Conservation (phyloP, 1,140 invertebrate species). For the Meteorus sp. region DNA sequence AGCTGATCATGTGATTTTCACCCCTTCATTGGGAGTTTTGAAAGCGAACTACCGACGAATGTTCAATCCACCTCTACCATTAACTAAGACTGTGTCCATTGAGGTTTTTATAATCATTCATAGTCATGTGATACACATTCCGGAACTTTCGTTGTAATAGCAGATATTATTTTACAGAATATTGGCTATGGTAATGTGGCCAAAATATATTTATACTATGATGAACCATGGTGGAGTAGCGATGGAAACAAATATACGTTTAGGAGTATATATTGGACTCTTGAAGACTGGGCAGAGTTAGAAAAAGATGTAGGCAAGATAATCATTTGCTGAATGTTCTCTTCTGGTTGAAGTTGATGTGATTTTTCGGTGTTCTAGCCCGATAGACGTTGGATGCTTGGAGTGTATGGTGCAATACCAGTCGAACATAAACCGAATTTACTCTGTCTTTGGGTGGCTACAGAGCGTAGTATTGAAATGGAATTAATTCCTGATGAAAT, state of each 20-base stretch:
- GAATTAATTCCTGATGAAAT: constrained; percentile 59
- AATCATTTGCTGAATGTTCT: neutral
- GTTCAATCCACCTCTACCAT: constrained; percentile 52
- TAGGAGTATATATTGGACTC: constrained; percentile 57
- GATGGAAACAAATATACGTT: constrained; percentile 41
- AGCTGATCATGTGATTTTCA: constrained; percentile 55
- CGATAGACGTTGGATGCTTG: constrained; percentile 60
- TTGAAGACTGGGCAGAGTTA: constrained; percentile 60
- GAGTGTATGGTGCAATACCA: constrained; percentile 69
- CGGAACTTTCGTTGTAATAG: constrained; percentile 6
- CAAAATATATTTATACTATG: constrained; percentile 74
- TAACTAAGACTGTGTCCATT: constrained; percentile 44
- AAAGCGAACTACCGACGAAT: constrained; percentile 48
- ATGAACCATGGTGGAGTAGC: constrained; percentile 66
- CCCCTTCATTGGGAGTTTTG: constrained; percentile 57
- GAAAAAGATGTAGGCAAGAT: constrained; percentile 44
- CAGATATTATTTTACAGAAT: constrained; percentile 40
- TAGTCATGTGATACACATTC: constrained; percentile 4
- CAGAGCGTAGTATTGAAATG: constrained; percentile 61
- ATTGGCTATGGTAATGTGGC: constrained; percentile 65
- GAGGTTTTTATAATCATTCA: constrained; percentile 34
- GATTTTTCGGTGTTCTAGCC: constrained; percentile 24
- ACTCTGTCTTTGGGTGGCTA: constrained; percentile 68
- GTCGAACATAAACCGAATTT: constrained; percentile 69
- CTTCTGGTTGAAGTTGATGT: neutral